Conservation (phyloP, 2,888 invertebrate species). For the Eledona agricola region DNA sequence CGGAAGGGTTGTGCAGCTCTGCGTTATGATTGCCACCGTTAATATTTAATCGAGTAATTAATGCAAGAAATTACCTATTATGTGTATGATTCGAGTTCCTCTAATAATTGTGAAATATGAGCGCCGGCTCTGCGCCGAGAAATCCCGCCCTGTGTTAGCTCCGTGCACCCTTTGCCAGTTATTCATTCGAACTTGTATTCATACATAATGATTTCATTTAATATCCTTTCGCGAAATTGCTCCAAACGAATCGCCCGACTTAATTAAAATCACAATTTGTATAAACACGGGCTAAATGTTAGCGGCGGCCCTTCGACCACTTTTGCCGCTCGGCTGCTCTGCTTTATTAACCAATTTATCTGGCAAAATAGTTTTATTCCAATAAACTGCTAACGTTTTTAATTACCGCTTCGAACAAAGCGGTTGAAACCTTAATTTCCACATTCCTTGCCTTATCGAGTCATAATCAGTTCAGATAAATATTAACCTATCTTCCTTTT, state of each 20-base stretch:
- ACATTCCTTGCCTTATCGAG: too few relatives aligned
- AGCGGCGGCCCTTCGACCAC: conserved; percentile 16
- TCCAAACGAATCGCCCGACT: conserved; percentile 46
- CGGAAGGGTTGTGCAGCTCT: conserved; percentile 61
- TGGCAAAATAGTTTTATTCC: conserved; percentile 16
- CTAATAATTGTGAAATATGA: conserved; percentile 64
- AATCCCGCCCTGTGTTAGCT: conserved; percentile 36
- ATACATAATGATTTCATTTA: conserved; percentile 52
- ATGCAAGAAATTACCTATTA: conserved; percentile 66
- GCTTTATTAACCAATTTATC: conserved; percentile 18
- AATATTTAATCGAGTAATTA: conserved; percentile 66
- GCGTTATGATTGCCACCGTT: conserved; percentile 64
- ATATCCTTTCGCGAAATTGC: conserved; percentile 50
- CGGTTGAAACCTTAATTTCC: too few relatives aligned
- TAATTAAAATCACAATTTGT: conserved; percentile 50
- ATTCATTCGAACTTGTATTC: conserved; percentile 46
- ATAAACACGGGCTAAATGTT: conserved; percentile 34
- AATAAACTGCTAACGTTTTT: too few relatives aligned
- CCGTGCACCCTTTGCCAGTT: conserved; percentile 37
- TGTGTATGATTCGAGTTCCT: conserved; percentile 64
- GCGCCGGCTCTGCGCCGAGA: conserved; percentile 46
- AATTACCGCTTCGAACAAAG: too few relatives aligned
- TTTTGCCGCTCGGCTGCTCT: conserved; percentile 1
- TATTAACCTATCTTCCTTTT: too few relatives aligned
- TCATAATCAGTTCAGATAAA: too few relatives aligned